Conservation (phyloP, 2,888 invertebrate species). For the Machimus rusticus region DNA sequence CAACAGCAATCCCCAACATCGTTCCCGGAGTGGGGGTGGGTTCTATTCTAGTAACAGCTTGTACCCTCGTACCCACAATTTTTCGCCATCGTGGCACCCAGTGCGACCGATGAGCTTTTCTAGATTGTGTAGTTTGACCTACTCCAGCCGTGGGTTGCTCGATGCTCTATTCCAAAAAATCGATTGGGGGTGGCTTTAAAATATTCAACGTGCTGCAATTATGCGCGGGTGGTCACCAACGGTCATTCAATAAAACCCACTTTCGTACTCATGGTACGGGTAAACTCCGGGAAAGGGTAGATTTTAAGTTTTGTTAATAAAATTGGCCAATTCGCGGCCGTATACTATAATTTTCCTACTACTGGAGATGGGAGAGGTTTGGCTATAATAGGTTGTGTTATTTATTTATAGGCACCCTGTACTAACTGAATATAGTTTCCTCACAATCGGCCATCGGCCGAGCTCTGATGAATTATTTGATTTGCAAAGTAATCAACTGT, state of each 20-base stretch:
- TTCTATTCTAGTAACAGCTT: not conserved
- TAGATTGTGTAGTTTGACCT: conserved; percentile 30
- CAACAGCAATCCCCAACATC: not conserved
- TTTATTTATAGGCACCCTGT: not conserved
- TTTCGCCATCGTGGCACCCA: not conserved
- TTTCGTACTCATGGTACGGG: not conserved
- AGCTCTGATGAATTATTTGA: not conserved
- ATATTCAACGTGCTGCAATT: conserved; percentile 26
- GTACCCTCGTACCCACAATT: not conserved
- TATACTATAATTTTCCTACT: not conserved
- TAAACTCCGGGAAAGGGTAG: not conserved
- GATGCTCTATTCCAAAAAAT: not conserved
- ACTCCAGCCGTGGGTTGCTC: not conserved
- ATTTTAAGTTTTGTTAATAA: not conserved
- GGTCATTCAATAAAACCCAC: not conserved
- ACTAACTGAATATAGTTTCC: not conserved
- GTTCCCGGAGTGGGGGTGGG: not conserved
- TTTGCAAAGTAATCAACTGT: not conserved
- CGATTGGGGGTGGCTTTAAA: conserved; percentile 34
- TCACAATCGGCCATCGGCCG: not conserved
- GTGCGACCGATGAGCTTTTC: not conserved
- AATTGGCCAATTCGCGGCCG: not conserved
- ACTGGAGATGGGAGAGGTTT: not conserved
- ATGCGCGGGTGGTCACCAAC: not conserved
- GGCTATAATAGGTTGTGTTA: not conserved